Conservation (phyloP, 2,113 vertebrate genomes). For the Hemiscyllium ocellatum region DNA sequence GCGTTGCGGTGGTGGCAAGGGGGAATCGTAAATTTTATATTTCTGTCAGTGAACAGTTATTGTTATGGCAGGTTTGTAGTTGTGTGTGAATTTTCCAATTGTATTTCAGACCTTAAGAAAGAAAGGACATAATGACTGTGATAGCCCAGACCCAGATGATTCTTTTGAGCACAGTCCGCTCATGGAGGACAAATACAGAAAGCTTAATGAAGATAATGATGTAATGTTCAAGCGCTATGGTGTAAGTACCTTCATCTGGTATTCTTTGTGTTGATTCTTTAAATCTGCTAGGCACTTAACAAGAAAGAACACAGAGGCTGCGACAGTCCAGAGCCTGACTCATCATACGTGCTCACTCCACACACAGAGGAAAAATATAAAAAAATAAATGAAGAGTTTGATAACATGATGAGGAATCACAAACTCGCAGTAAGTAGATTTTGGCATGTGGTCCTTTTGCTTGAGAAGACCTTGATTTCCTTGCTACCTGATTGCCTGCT, state of each 20-base stretch:
- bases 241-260: conserved; percentile 92
- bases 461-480: conserved; percentile 52
- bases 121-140: conserved; percentile 99
- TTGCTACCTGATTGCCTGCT: conserved; percentile 17
- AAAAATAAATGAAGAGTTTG: conserved; percentile 99
- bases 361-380: conserved; percentile 99
- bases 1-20: background rate
- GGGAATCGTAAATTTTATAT: background rate
- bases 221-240: conserved; percentile 99
- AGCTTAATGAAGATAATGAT: conserved; percentile 99
- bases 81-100: conserved; percentile 95
- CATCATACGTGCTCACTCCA: conserved; percentile 98
- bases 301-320: conserved; percentile 99
- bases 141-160: conserved; percentile 97
- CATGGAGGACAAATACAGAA: conserved; percentile 98
- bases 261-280: conserved; percentile 97
- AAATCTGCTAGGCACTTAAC: conserved; percentile 99
- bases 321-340: conserved; percentile 98
- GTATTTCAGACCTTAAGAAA: conserved; percentile 99
- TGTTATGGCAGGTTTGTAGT: conserved; percentile 33
- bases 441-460: conserved; percentile 63
- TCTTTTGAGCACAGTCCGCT: conserved; percentile 98
- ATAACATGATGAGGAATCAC: conserved; percentile 99
- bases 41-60: conserved; percentile 22
- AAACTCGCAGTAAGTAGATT: conserved; percentile 92